phyloP scores from a whole-genome alignment of 2,888 invertebrate species.

The Callosobruchus maculatus region DNA sequence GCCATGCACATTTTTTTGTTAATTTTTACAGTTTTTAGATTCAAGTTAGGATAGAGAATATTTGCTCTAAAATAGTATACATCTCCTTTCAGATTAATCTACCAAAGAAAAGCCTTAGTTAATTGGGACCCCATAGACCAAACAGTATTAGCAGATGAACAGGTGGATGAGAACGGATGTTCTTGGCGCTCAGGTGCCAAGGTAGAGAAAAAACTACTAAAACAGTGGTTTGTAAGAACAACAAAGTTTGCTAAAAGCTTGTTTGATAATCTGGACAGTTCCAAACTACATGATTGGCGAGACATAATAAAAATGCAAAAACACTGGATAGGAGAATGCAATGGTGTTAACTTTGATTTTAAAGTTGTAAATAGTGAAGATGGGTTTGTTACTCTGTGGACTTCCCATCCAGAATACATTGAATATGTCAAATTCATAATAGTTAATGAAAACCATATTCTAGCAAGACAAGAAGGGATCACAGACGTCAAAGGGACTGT shows the following conservation, averaged over 20 bases:
- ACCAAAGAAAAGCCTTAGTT: slow-evolving; percentile 83
- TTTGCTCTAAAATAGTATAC: neutral
- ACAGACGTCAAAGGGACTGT: slow-evolving; percentile 28
- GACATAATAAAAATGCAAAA: slow-evolving; percentile 81
- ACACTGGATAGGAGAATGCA: slow-evolving; percentile 87
- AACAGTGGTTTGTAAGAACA: slow-evolving; percentile 94
- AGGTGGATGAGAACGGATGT: slow-evolving; percentile 85
- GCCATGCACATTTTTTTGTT: no score
- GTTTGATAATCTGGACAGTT: slow-evolving; percentile 67
- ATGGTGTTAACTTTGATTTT: slow-evolving; percentile 72
- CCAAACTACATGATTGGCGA: slow-evolving; percentile 70
- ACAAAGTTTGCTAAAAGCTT: slow-evolving; percentile 75
- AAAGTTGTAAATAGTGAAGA: slow-evolving; percentile 29
- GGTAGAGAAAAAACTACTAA: slow-evolving; percentile 82
- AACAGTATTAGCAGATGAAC: slow-evolving; percentile 97
- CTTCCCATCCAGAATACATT: slow-evolving; percentile 68
- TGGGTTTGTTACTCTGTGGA: slow-evolving; percentile 64
- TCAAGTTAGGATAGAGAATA: neutral
- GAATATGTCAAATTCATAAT: slow-evolving; percentile 68
- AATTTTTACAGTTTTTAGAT: no score
- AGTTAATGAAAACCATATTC: slow-evolving; percentile 55
- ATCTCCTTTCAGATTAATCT: slow-evolving; percentile 57
- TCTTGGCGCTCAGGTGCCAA: slow-evolving; percentile 97
- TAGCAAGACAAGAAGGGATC: slow-evolving; percentile 45
- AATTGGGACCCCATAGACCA: slow-evolving; percentile 99